Base-by-base conservation (phyloP, 2,888 invertebrate genomes). In the Leptogaster cylindrica region DNA sequence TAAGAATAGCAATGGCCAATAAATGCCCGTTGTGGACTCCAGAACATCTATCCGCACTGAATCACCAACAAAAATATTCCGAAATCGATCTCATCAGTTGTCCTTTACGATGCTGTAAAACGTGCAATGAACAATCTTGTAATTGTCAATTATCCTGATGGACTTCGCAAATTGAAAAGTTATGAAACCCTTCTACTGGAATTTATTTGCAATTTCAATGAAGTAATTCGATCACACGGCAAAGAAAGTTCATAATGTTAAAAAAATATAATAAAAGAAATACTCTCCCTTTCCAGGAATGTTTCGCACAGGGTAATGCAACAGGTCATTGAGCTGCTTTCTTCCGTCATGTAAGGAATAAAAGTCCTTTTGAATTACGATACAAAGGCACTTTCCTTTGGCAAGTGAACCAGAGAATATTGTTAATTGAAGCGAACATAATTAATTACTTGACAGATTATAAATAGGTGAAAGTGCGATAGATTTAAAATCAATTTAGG, bases 381-480 rank as follows among this genome's bases (percentile, higher is more conserved):
- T 31, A 52, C 52, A 52, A 52, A 16, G 31, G 52, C 52, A 52
- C 52, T 52, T 63, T 44, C 27, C 31, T 28, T 14, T 8, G n/a
- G 27, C 28, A 44, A 63, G 61, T 63, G 44, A 63, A 44, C 28
- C 28, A 28, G 27, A 63, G 44, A 63, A 44, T 28, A 63, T 63
- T 44, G 61, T 27, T 16, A 16, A 41, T 28, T 63, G 61, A 63
- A 63, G 27, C 46, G 61, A 44, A 63, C 5, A 27, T 63, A 63
- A 63, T 63, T 63, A 63, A 63, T 63, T 63, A 63, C 28, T 44
- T 44, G 41, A 44, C 44, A 31, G 31, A 44, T 63, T 44, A 27
- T 63, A 63, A 25, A 61, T 44, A 63, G 61, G 61, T 63, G 61
- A 28, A 63, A 63, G 28, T 63, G 31, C 44, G 61, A n/a, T n/a